Percentiles rank a stretch among this genome's conserved stretches.
These are phyloP conservation scores for Henricia sp. DNA, from an alignment of 53 echinoderm and acorn worm species.

Conservation along the genomic window DNA sequence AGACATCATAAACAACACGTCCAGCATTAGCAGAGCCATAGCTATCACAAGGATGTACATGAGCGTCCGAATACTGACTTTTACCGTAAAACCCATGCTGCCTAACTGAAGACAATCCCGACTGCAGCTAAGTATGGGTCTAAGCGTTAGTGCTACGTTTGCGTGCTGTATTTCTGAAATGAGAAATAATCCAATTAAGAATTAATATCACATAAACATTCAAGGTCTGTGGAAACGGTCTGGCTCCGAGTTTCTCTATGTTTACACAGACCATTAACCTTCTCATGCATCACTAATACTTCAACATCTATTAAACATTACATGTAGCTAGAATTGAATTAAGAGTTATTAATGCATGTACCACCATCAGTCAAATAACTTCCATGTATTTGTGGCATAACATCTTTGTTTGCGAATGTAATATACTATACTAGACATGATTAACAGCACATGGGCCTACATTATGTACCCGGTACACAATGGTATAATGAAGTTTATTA, in stretches of 20 bases:
- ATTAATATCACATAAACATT: background rate
- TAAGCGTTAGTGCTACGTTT: conserved; percentile 7
- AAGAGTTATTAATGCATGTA: too few relatives aligned
- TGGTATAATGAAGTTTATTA: too few relatives aligned
- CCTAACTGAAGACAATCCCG: background rate
- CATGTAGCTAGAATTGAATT: background rate
- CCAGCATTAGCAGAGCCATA: conserved; percentile 57
- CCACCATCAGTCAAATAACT: too few relatives aligned
- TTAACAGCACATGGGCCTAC: too few relatives aligned
- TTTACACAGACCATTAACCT: background rate
- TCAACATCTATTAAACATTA: background rate
- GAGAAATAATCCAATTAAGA: background rate
- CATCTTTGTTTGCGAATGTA: too few relatives aligned
- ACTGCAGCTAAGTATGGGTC: conserved; percentile 25
- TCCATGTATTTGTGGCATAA: too few relatives aligned
- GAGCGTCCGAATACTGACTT: conserved; percentile 46
- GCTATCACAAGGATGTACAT: conserved; percentile 66
- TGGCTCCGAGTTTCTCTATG: background rate
- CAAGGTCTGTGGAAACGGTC: background rate
- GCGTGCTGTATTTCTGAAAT: background rate
- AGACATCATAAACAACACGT: conserved; percentile 28
- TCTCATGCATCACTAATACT: background rate
- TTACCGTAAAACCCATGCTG: conserved; percentile 25
- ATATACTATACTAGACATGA: too few relatives aligned
- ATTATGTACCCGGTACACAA: too few relatives aligned